Percentiles rank a stretch among this genome's conserved stretches.
phyloP scores from a whole-genome alignment of 2,888 invertebrate species.

The Monochamus alternatus region DNA sequence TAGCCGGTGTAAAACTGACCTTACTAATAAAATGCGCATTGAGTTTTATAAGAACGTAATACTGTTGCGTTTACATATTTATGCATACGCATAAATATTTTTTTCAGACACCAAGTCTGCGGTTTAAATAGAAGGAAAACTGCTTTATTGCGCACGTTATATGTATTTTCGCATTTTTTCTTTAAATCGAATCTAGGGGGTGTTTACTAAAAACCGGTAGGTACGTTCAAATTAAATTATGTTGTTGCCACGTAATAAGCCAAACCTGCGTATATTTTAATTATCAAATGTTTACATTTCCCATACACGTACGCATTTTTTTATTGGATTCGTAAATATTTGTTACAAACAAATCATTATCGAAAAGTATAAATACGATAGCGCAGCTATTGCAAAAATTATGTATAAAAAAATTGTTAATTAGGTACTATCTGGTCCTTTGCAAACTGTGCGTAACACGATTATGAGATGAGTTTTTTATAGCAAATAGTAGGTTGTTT shows the following conservation, averaged over 20 bases:
- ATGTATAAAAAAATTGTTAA: slow-evolving; percentile 4
- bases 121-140: no score
- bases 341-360: slow-evolving; percentile 32
- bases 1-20: slow-evolving; percentile 36
- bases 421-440: slow-evolving; percentile 20
- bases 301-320: slow-evolving; percentile 7
- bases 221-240: background rate
- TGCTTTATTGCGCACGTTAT: no score
- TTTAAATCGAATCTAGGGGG: no score
- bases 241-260: background rate
- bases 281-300: slow-evolving; percentile 24
- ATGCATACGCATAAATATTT: no score
- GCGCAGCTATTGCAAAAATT: slow-evolving; percentile 11
- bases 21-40: slow-evolving; percentile 41
- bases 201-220: no score
- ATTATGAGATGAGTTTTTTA: background rate
- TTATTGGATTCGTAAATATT: slow-evolving; percentile 32
- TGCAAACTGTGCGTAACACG: slow-evolving; percentile 1
- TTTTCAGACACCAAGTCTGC: no score
- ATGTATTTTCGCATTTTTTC: no score
- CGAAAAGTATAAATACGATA: slow-evolving; percentile 30
- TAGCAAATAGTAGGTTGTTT: background rate
- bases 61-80: background rate
- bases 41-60: slow-evolving; percentile 27
- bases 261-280: slow-evolving; percentile 1